These are phyloP conservation scores for Microcebus griseorufus DNA, from an alignment of 2,113 vertebrate genomes.

Conservation along the genomic window DNA sequence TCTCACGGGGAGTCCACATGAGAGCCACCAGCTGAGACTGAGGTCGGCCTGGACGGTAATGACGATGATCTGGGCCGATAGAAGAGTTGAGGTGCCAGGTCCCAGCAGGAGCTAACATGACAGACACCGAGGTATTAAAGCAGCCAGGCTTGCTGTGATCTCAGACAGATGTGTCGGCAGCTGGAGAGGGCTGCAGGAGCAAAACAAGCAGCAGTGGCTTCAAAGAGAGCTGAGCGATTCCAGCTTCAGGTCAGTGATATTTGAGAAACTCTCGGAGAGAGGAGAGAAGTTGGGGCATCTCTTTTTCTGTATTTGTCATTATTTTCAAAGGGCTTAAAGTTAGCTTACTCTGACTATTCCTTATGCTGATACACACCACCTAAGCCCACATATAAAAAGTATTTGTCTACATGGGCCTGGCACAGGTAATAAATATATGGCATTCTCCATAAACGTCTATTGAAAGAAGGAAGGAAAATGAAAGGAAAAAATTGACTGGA, in stretches of 20 bases:
- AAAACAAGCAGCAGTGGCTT: conserved; percentile 49
- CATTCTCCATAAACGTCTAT: conserved; percentile 1
- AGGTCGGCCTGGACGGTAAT: conserved; percentile 53
- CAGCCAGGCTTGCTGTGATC: conserved; percentile 48
- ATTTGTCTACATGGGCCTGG: neutral
- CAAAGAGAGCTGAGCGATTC: conserved; percentile 51
- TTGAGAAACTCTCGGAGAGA: neutral
- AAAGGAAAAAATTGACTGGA: neutral
- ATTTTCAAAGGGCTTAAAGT: conserved; percentile 13
- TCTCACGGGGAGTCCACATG: neutral
- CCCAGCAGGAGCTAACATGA: conserved; percentile 50
- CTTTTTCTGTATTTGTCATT: neutral
- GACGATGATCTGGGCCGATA: conserved; percentile 37
- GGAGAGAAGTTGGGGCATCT: neutral
- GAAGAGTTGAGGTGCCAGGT: conserved; percentile 46
- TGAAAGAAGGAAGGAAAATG: neutral
- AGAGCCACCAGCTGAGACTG: neutral
- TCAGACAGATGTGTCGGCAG: conserved; percentile 69
- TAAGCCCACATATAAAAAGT: neutral
- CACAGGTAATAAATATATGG: neutral
- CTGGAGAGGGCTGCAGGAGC: conserved; percentile 63
- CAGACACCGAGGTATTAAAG: conserved; percentile 44
- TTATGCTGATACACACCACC: neutral
- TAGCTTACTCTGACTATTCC: neutral
- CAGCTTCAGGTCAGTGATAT: conserved; percentile 8